These are phyloP conservation scores for Myrmecobius fasciatus DNA, from an alignment of 2,113 vertebrate genomes.

Conservation along the genomic window DNA sequence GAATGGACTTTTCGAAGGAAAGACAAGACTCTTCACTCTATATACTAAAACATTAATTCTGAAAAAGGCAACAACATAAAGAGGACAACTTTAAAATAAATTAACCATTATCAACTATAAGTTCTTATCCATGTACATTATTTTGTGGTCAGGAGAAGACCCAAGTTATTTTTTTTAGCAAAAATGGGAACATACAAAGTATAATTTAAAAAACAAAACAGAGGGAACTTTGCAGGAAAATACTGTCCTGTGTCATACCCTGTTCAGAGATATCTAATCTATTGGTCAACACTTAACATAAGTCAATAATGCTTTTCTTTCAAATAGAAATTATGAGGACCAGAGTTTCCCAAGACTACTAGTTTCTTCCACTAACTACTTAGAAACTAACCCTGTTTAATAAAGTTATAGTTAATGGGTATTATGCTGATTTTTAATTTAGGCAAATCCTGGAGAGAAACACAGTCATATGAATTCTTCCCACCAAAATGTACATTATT, in stretches of 20 bases:
- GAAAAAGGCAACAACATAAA: constrained; percentile 16
- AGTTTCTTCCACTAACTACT: constrained; percentile 51
- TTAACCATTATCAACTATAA: constrained; percentile 27
- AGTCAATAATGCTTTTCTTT: constrained; percentile 10
- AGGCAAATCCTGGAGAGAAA: constrained; percentile 50
- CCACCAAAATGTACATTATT: constrained; percentile 59
- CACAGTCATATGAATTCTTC: constrained; percentile 57
- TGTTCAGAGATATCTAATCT: constrained; percentile 3
- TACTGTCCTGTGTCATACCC: neutral
- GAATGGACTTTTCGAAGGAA: constrained; percentile 22
- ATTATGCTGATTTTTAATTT: constrained; percentile 28
- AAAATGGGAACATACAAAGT: neutral
- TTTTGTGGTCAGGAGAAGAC: constrained; percentile 60
- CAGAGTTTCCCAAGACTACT: constrained; percentile 36
- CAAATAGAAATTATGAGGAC: constrained; percentile 31
- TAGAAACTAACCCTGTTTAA: constrained; percentile 13
- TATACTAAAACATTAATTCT: constrained; percentile 45
- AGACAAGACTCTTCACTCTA: constrained; percentile 16
- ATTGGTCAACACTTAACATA: neutral
- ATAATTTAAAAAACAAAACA: neutral
- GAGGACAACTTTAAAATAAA: constrained; percentile 11
- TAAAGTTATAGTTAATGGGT: neutral
- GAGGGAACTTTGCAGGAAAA: neutral
- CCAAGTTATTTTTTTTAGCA: neutral
- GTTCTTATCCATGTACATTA: constrained; percentile 45